Conservation (phyloP, 2,113 vertebrate species). For the Vulpes vulpes region DNA sequence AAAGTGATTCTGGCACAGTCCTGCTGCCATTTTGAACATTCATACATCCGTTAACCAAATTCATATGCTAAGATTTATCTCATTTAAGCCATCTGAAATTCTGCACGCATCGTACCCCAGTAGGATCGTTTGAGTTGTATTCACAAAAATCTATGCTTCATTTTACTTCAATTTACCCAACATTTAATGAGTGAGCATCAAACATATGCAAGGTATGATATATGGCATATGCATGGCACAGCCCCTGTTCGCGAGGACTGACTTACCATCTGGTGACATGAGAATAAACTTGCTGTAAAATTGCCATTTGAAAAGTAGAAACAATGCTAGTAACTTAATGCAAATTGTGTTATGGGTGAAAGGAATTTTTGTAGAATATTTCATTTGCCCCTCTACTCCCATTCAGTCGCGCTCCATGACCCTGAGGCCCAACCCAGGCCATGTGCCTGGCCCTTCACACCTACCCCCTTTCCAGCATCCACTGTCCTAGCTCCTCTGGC, state of each 20-base stretch:
- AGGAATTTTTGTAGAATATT: background rate
- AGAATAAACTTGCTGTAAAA: background rate
- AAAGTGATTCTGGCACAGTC: background rate
- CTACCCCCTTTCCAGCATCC: background rate
- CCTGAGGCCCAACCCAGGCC: background rate
- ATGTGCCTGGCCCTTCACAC: background rate
- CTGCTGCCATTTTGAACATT: background rate
- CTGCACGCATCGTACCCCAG: background rate
- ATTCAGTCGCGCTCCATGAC: background rate
- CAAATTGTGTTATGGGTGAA: background rate
- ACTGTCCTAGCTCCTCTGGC: background rate
- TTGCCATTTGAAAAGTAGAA: background rate
- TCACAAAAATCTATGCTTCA: background rate
- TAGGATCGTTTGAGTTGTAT: background rate
- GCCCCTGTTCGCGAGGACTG: background rate
- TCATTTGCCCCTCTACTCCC: background rate
- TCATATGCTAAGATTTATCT: background rate
- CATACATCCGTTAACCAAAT: constrained; percentile 14
- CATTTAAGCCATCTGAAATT: constrained; percentile 43
- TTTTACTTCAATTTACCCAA: background rate
- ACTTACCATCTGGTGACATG: background rate
- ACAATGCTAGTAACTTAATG: background rate
- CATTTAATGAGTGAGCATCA: constrained; percentile 1
- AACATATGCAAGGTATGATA: background rate
- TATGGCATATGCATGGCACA: background rate